These are phyloP conservation scores for Crotalus horridus DNA, from an alignment of 2,113 vertebrate genomes.

Conservation along the genomic window DNA sequence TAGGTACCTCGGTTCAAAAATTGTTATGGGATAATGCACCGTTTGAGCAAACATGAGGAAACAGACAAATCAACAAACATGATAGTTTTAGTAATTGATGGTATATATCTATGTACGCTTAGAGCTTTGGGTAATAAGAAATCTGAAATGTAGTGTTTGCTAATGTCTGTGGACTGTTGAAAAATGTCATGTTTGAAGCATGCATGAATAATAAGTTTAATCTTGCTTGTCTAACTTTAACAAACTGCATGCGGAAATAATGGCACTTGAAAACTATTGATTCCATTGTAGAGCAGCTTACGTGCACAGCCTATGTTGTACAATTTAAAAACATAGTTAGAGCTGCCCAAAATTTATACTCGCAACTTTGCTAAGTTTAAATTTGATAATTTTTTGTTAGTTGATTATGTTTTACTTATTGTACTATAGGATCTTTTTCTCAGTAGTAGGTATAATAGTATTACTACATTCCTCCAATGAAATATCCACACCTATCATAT, in stretches of 20 bases:
- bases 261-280: conserved; percentile 50
- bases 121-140: conserved; percentile 43
- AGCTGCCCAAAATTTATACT: conserved; percentile 33
- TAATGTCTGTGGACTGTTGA: conserved; percentile 44
- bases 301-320: conserved; percentile 47
- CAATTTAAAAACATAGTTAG: conserved; percentile 26
- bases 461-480: not conserved
- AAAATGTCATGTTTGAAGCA: conserved; percentile 45
- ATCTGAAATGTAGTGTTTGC: conserved; percentile 38
- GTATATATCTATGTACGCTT: conserved; percentile 25
- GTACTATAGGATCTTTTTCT: conserved; percentile 23
- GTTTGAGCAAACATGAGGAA: not conserved
- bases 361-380: conserved; percentile 27
- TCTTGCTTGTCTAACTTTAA: conserved; percentile 58
- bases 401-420: conserved; percentile 27
- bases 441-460: not conserved
- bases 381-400: conserved; percentile 25
- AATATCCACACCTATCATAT: not conserved
- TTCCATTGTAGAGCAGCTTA: conserved; percentile 52
- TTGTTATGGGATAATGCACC: not conserved
- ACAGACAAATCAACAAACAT: not conserved
- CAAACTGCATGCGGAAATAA: conserved; percentile 58
- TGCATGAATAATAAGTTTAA: conserved; percentile 62
- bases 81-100: not conserved
- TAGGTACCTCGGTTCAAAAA: not conserved